Conservation (phyloP, 2,113 vertebrate species). For the Boulengeromyrus knoepffleri region DNA sequence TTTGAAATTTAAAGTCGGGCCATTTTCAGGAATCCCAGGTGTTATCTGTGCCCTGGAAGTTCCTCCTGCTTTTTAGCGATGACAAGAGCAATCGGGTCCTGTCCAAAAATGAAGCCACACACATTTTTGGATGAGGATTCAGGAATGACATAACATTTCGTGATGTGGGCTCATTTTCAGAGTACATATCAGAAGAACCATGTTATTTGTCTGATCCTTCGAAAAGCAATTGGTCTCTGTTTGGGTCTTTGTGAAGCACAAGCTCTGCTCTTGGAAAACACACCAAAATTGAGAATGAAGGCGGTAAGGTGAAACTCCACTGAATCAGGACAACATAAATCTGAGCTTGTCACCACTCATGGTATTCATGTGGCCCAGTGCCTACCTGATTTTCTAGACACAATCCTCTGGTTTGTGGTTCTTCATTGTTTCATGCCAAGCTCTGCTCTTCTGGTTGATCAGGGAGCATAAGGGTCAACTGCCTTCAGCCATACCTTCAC, state of each 20-base stretch:
- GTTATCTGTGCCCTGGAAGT: slow-evolving; percentile 38
- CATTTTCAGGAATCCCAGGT: slow-evolving; percentile 38
- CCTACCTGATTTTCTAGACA: neutral
- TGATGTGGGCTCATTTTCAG: slow-evolving; percentile 40
- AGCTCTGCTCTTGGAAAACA: neutral
- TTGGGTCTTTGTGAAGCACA: slow-evolving; percentile 11
- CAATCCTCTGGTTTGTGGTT: neutral
- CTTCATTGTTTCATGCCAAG: neutral
- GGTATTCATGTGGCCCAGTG: neutral
- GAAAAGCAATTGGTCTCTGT: slow-evolving; percentile 4
- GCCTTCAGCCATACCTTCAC: neutral
- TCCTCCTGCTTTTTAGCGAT: slow-evolving; percentile 29
- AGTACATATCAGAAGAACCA: neutral
- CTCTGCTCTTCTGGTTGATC: neutral
- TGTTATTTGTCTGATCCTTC: neutral
- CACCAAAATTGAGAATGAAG: neutral
- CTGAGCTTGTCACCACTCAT: neutral
- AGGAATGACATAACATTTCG: slow-evolving; percentile 51
- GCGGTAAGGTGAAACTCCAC: neutral
- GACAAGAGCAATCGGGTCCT: slow-evolving; percentile 49
- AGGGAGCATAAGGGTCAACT: neutral
- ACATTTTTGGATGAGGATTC: slow-evolving; percentile 42
- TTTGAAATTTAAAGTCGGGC: slow-evolving; percentile 25
- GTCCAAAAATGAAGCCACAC: slow-evolving; percentile 27
- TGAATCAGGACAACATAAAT: neutral